Evolutionary conservation across 64 coral and sea anemone genomes (phyloP).

Genomic region (Catalaphyllia jardinei): DNA sequence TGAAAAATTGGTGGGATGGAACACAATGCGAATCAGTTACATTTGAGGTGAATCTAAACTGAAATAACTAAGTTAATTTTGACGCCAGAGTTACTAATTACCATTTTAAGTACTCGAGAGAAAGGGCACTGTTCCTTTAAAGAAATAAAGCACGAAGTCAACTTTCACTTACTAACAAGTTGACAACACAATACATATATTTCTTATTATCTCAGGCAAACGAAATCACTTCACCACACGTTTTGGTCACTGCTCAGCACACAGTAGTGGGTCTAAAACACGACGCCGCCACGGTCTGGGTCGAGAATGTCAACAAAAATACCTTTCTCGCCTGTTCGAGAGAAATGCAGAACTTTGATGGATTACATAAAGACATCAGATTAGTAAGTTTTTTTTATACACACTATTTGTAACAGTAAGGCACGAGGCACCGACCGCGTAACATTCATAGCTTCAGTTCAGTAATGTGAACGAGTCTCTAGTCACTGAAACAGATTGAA

Average conservation of each 20-base stretch:
- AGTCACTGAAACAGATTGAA: too few species aligned
- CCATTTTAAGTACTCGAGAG: too few species aligned
- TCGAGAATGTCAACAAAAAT: slow-evolving; percentile 24
- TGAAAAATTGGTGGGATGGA: slow-evolving; percentile 80
- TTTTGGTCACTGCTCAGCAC: slow-evolving; percentile 37
- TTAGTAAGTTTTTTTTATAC: slow-evolving; percentile 28
- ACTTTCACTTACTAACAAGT: too few species aligned
- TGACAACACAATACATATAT: too few species aligned
- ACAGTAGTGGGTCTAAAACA: slow-evolving; percentile 8
- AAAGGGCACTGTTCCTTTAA: too few species aligned
- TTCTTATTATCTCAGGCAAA: slow-evolving; percentile 9
- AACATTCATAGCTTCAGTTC: too few species aligned
- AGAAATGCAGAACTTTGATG: slow-evolving; percentile 67
- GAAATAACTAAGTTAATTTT: neutral
- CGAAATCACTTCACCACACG: neutral
- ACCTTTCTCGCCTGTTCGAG: slow-evolving; percentile 55
- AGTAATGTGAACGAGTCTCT: too few species aligned
- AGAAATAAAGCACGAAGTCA: too few species aligned
- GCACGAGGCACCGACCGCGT: too few species aligned
- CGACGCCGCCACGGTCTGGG: slow-evolving; percentile 57
- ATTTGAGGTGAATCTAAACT: neutral
- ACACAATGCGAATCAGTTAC: slow-evolving; percentile 33
- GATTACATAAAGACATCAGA: slow-evolving; percentile 44
- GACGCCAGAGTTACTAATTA: too few species aligned
- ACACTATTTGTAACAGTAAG: too few species aligned